These are phyloP conservation scores for Colostygia pectinataria DNA, from an alignment of 2,888 invertebrate species.

Conservation along the genomic window DNA sequence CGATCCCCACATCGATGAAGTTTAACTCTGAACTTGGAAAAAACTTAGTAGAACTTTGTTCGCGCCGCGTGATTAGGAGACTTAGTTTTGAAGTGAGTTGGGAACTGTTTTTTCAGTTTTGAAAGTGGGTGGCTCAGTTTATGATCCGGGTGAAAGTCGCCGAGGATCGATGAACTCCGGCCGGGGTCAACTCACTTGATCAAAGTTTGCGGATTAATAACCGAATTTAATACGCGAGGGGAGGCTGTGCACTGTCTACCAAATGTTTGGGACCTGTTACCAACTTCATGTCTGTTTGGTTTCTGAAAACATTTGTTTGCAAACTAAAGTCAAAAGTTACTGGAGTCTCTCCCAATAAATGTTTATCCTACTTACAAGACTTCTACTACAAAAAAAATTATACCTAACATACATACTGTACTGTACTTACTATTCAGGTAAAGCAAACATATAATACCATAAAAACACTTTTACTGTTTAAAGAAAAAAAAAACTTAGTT, in stretches of 20 bases:
- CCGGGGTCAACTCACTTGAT: conserved; percentile 74
- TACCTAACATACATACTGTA: too few species aligned
- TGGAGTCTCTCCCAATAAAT: too few species aligned
- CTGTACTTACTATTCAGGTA: too few species aligned
- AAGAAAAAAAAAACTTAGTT: too few species aligned
- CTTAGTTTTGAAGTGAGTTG: conserved; percentile 81
- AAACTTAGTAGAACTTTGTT: conserved; percentile 72
- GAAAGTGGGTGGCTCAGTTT: conserved; percentile 82
- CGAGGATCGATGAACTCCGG: conserved; percentile 76
- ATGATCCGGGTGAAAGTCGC: conserved; percentile 82
- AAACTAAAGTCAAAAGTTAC: too few species aligned
- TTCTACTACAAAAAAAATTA: too few species aligned
- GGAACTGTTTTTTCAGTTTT: conserved; percentile 80
- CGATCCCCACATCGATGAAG: conserved; percentile 81
- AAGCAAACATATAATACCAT: too few species aligned
- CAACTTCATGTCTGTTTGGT: conserved; percentile 15
- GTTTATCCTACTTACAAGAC: too few species aligned
- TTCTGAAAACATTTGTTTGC: neutral
- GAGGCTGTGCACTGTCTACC: conserved; percentile 57
- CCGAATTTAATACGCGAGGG: conserved; percentile 74
- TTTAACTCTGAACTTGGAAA: conserved; percentile 78
- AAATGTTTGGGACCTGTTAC: conserved; percentile 30
- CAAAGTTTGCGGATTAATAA: conserved; percentile 79
- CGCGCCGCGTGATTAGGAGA: conserved; percentile 82
- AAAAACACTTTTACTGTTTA: too few species aligned